Evolutionary conservation across 1,140 invertebrate species (phyloP).

Genomic region (Berghia stephanieae): DNA sequence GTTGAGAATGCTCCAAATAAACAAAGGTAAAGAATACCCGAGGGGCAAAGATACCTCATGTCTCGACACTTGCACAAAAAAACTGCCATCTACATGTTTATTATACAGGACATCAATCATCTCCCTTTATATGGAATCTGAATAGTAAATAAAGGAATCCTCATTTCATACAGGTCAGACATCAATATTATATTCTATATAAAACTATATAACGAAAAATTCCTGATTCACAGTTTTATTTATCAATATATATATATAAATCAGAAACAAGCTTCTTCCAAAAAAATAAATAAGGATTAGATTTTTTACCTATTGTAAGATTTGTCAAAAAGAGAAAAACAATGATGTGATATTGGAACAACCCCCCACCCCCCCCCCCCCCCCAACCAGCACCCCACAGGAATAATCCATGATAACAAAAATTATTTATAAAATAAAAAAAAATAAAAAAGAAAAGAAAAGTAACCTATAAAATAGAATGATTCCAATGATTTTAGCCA

Average conservation of each 20-base stretch:
- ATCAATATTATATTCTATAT: background rate
- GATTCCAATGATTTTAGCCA: background rate
- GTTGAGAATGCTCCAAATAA: too few species aligned
- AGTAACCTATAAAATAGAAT: background rate
- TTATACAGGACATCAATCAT: too few species aligned
- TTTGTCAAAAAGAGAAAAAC: constrained; percentile 5
- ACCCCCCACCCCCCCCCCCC: constrained; percentile 3
- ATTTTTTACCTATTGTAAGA: too few species aligned
- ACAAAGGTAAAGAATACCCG: too few species aligned
- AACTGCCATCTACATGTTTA: too few species aligned
- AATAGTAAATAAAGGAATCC: too few species aligned
- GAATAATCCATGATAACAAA: background rate
- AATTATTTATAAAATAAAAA: background rate
- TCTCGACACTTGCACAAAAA: too few species aligned
- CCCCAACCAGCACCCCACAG: background rate
- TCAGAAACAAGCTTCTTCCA: too few species aligned
- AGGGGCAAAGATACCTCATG: too few species aligned
- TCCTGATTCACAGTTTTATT: background rate
- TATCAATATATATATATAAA: background rate
- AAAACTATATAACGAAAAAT: background rate
- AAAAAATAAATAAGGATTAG: too few species aligned
- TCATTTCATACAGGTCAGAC: too few species aligned
- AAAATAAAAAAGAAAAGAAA: background rate
- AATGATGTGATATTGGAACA: background rate
- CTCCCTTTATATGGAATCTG: too few species aligned